Evolutionary conservation across 1,140 invertebrate genomes (phyloP).

Genomic region (Drosophila asahinai): DNA sequence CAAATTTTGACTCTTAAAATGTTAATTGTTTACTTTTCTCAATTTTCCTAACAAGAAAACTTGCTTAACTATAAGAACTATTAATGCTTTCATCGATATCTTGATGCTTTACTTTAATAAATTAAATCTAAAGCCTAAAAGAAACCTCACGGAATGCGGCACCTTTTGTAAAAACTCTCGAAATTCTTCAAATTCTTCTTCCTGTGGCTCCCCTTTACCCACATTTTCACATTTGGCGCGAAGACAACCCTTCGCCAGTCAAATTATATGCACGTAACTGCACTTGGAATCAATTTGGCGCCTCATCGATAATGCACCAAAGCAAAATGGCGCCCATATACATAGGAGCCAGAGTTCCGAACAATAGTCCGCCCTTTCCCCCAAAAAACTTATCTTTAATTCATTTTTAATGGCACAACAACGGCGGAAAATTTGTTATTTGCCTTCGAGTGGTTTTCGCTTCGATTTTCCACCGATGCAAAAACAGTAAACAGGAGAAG

Average conservation of each 20-base stretch:
- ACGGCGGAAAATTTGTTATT: slow-evolving; percentile 53
- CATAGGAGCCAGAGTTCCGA: not conserved
- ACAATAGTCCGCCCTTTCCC: slow-evolving; percentile 13
- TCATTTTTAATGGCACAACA: slow-evolving; percentile 79
- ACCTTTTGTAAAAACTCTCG: not conserved
- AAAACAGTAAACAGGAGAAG: too few relatives aligned
- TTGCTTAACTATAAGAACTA: too few relatives aligned
- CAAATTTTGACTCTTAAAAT: too few relatives aligned
- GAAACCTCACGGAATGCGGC: not conserved
- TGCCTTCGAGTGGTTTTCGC: slow-evolving; percentile 67
- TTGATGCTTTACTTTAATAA: too few relatives aligned
- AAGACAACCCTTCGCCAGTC: not conserved
- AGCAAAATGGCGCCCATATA: slow-evolving; percentile 68
- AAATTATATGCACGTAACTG: slow-evolving; percentile 73
- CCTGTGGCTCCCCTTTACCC: not conserved
- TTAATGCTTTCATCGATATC: too few relatives aligned
- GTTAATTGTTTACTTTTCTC: too few relatives aligned
- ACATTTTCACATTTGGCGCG: not conserved
- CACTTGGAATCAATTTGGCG: slow-evolving; percentile 75
- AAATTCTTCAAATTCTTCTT: too few relatives aligned
- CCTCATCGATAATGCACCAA: slow-evolving; percentile 78
- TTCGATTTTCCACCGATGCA: slow-evolving; percentile 13
- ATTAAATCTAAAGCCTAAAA: too few relatives aligned
- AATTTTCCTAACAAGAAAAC: too few relatives aligned
- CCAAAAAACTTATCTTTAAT: slow-evolving; percentile 54